phyloP scores from a whole-genome alignment of 2,797 vertebrate genomes.

The Schizopygopsis malacanthus region DNA sequence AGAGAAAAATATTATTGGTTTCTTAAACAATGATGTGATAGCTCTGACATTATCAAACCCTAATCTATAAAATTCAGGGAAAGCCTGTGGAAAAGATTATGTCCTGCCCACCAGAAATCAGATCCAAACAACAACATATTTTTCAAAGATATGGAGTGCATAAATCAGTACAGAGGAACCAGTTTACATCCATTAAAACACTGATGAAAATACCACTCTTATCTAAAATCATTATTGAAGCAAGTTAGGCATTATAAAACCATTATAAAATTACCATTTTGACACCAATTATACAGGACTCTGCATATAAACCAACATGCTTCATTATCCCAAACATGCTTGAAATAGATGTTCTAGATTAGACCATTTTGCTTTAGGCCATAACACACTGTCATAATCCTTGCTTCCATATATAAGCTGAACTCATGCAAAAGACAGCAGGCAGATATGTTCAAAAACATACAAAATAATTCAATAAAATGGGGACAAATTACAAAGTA shows the following conservation, averaged over 20 bases:
- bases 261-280: background rate
- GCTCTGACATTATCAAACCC: background rate
- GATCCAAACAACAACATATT: background rate
- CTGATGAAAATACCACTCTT: background rate
- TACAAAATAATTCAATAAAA: background rate
- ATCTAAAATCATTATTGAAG: background rate
- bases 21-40: background rate
- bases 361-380: constrained; percentile 33
- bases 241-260: background rate
- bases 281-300: background rate
- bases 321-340: constrained; percentile 7
- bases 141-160: background rate
- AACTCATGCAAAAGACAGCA: background rate
- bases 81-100: background rate
- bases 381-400: constrained; percentile 22
- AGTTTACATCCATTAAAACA: background rate
- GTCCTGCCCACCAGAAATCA: constrained; percentile 1
- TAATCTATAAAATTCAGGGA: background rate
- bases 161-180: background rate
- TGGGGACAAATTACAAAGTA: background rate
- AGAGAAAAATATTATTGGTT: background rate
- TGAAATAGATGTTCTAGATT: constrained; percentile 54
- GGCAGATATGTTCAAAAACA: background rate
- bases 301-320: background rate
- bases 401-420: constrained; percentile 12